Evolutionary conservation across 2,797 vertebrate genomes (phyloP), one percentile per base, ranked within the genome.

Genomic region (Centropyge bicolor): DNA sequence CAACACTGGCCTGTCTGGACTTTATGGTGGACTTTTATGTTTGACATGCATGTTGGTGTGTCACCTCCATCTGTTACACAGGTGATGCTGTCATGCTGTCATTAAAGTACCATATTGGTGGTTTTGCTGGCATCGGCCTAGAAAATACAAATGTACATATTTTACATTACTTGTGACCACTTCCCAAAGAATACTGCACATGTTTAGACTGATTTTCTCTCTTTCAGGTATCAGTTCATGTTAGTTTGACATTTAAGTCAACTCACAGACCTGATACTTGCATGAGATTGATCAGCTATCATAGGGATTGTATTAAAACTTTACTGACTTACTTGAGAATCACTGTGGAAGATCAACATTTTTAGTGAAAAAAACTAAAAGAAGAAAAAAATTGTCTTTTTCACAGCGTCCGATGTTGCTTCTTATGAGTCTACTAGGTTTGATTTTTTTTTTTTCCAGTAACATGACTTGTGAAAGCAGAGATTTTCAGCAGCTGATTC

Each of bases 1-100:
- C 74, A 48, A 38, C 76, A 61, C 84, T 22, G 77, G 79, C 72
- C 86, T 72, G 79, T 80, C 76, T 82, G 91, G 88, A 94, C 92
- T 85, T 76, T 61, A 78, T 55, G 62, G 78, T 82, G 88, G 87
- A 93, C 91, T 74, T 88, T 82, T 83, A 38, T 83, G 78, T 90
- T 91, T 65, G 78, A 90, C 82, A 65, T 68, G 73, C 74, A 73
- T 78, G 83, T 80, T 74, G 40, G 56, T 61, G 80, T 63, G 66
- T 91, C 72, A 61, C 89, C 82, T 85, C 70, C 74, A 46, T 81
- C 80, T 63, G 31, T 74, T 43, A 17, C 60, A 64, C 75, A 64
- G 81, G 84, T 66, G 84, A 87, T 54, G 57, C 83, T 61, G 56
- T 83, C 87, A 67, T 83, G 85, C 78, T 77, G 78, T 80, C 35